Conservation (phyloP, 2,797 vertebrate genomes). For the Eulemur coronatus region DNA sequence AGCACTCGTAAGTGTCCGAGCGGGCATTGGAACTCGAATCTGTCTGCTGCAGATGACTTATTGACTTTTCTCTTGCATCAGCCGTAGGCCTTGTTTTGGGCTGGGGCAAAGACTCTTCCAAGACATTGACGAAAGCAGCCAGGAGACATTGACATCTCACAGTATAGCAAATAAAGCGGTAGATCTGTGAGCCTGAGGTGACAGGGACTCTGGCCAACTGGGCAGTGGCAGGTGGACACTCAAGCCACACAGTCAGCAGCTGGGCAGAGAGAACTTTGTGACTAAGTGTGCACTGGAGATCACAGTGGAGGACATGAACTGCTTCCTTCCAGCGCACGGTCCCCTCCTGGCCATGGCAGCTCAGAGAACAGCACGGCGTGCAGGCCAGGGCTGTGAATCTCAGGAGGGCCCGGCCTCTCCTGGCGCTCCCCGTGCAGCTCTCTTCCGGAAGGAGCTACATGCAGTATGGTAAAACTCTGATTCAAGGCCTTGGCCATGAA, state of each 20-base stretch:
- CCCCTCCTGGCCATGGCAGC: not conserved
- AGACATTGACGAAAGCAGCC: no score
- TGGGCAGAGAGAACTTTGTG: not conserved
- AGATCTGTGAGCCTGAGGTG: not conserved
- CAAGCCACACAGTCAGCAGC: no score
- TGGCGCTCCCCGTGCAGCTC: fast-evolving
- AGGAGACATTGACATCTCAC: not conserved
- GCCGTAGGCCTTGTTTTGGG: not conserved
- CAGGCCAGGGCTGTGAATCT: not conserved
- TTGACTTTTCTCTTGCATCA: not conserved
- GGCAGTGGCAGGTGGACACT: not conserved
- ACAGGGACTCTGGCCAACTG: not conserved
- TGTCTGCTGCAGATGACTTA: no score
- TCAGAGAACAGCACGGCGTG: not conserved
- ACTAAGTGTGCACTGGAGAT: no score
- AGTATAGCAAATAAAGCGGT: not conserved
- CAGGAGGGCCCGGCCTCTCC: not conserved
- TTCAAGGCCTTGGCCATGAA: not conserved
- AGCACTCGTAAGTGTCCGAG: not conserved
- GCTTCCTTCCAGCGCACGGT: not conserved
- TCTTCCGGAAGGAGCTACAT: not conserved
- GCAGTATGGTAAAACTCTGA: not conserved
- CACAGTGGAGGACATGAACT: not conserved
- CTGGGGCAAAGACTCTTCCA: not conserved
- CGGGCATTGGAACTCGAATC: not conserved